Percentiles rank a stretch among this genome's conserved stretches.
phyloP scores from a whole-genome alignment of 2,113 vertebrate genomes.

The Vimba vimba region DNA sequence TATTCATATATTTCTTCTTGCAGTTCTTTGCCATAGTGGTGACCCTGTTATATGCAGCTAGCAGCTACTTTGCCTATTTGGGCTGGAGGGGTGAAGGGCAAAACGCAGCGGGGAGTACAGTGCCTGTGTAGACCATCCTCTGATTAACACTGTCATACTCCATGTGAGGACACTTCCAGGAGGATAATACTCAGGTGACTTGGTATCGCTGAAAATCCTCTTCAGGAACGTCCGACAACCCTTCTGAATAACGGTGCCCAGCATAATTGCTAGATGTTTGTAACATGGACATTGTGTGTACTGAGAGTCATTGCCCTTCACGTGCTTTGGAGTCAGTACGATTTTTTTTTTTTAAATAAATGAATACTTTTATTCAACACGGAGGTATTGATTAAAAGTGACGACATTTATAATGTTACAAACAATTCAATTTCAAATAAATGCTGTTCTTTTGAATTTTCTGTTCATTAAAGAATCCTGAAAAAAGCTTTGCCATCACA shows the following conservation, averaged over 20 bases:
- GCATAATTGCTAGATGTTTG: not conserved
- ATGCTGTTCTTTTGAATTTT: too few species aligned
- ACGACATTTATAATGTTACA: not conserved
- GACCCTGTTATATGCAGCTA: constrained; percentile 79
- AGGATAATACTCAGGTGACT: not conserved
- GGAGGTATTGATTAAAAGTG: not conserved
- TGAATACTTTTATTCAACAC: not conserved
- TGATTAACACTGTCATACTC: not conserved
- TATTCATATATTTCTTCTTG: constrained; percentile 11
- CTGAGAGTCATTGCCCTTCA: not conserved
- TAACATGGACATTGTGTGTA: constrained; percentile 8
- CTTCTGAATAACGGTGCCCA: not conserved
- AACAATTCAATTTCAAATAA: not conserved
- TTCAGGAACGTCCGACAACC: not conserved
- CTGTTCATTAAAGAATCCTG: too few species aligned
- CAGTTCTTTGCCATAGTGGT: constrained; percentile 87
- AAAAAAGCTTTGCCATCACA: too few species aligned
- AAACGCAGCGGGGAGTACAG: constrained; percentile 81
- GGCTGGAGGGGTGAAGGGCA: constrained; percentile 82
- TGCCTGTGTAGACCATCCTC: constrained; percentile 69
- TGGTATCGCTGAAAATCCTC: not conserved
- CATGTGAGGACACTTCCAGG: not conserved
- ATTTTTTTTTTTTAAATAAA: not conserved
- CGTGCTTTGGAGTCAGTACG: not conserved
- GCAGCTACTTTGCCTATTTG: constrained; percentile 84